A percentile compares a stretch with the other conserved stretches of the same genome.
These are phyloP conservation scores for Macrobrachium rosenbergii DNA, from an alignment of 1,140 invertebrate species.

Conservation along the genomic window DNA sequence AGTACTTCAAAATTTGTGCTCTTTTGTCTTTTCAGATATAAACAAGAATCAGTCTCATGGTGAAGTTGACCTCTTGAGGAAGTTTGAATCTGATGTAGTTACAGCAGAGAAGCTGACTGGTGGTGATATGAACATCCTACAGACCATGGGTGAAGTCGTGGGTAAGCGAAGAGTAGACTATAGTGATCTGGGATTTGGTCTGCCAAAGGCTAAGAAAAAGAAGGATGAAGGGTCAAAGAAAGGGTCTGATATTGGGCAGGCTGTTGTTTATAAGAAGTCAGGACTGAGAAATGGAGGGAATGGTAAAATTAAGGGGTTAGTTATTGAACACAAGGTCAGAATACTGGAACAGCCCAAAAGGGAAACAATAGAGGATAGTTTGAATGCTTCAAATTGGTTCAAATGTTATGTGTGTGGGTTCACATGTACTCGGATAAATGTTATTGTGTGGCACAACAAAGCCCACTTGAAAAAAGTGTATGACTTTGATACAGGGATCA, in stretches of 20 bases:
- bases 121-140: slow-evolving; percentile 62
- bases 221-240: slow-evolving; percentile 44
- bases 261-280: slow-evolving; percentile 61
- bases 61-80: slow-evolving; percentile 59
- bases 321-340: slow-evolving; percentile 61
- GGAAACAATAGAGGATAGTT: slow-evolving; percentile 54
- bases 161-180: slow-evolving; percentile 66
- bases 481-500: slow-evolving; percentile 64
- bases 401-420: slow-evolving; percentile 64
- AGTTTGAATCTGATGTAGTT: slow-evolving; percentile 63
- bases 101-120: slow-evolving; percentile 66
- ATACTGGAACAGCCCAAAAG: slow-evolving; percentile 63
- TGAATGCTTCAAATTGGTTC: slow-evolving; percentile 49
- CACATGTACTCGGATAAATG: slow-evolving; percentile 61
- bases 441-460: slow-evolving; percentile 66
- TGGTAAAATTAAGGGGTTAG: slow-evolving; percentile 17
- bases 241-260: slow-evolving; percentile 63
- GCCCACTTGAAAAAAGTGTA: slow-evolving; percentile 62
- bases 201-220: slow-evolving; percentile 63
- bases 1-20: not conserved
- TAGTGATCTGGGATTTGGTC: slow-evolving; percentile 65
- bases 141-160: slow-evolving; percentile 55
- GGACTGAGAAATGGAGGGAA: slow-evolving; percentile 31
- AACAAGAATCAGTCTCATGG: slow-evolving; percentile 62
- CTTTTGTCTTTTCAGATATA: slow-evolving; percentile 42